phyloP scores from a whole-genome alignment of 2,888 invertebrate species.

The Leptothorax acervorum region DNA sequence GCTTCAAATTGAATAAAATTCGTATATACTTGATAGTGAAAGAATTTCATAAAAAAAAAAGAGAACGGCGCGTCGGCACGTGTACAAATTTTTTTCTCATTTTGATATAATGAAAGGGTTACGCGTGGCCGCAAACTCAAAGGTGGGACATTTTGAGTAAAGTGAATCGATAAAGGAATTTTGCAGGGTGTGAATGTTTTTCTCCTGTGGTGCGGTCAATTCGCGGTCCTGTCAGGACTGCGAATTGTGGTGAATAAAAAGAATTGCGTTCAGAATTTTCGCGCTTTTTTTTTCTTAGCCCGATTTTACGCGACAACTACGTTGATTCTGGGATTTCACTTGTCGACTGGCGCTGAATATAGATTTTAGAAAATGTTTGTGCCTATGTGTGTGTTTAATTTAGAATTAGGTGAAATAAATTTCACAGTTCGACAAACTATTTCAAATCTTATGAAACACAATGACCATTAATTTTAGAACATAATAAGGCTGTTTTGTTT shows the following conservation, averaged over 20 bases:
- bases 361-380: slow-evolving; percentile 9
- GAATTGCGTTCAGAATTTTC: slow-evolving; percentile 21
- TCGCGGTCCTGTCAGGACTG: not conserved
- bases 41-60: slow-evolving; percentile 52
- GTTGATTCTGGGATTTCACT: not conserved
- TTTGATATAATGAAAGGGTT: not conserved
- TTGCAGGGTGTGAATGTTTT: slow-evolving; percentile 16
- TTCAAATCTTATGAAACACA: not conserved
- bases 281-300: slow-evolving; percentile 3
- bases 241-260: slow-evolving; percentile 15
- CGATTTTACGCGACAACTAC: not conserved
- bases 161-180: slow-evolving; percentile 20
- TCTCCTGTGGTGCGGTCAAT: not conserved
- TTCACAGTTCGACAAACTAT: not conserved
- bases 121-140: not conserved
- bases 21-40: slow-evolving; percentile 21
- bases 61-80: not conserved
- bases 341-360: not conserved
- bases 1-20: slow-evolving; percentile 23
- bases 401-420: not conserved
- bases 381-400: not conserved
- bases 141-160: not conserved
- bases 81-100: slow-evolving; percentile 34
- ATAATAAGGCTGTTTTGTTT: not conserved
- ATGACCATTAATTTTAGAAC: not conserved